Base-by-base conservation (phyloP, 2,113 vertebrate species). In the Entelurus aequoreus region DNA sequence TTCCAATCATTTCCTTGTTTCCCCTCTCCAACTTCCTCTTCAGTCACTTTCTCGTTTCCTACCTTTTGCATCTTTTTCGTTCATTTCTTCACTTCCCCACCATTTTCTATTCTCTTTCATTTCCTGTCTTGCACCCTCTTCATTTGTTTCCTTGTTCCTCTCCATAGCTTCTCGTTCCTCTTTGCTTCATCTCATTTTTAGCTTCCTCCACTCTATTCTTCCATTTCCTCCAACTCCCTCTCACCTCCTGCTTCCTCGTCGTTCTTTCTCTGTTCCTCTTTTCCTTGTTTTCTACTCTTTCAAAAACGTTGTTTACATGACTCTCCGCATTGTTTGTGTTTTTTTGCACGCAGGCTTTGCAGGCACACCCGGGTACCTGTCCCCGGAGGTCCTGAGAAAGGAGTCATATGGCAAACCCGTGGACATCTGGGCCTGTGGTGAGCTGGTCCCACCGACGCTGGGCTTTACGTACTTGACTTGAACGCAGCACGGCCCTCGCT, bases 371-470 rank as follows among this genome's bases (percentile, higher is more conserved):
- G 94, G 96, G 21, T 95, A 95, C 78, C 88, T 94, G 58, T 95
- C 94, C 68, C 94, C 94, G 0, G 95, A 98, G 73, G 95, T 98
- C 5, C 71, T 98, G 83, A 94, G 96, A 84, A 98, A 98, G 83
- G 96, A 98, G 84, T 94, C 95, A 6, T 98, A 97, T 5, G 96
- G 95, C 75, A 98, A 98, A 88, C 95, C 96, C 0, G 95, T 98
- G 92, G 95, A 98, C 90, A 98, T 98, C 88, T 98, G 96, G 95
- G 96, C 95, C 0, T 98, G 96, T 0, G 96, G 96, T 98, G 84
- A 90, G 90, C 51, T 15, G 57, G 19, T 10, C 51, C 8, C 42
- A 46, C 42, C 42, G 12, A 46, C 11, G 1, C 42, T 12, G 42
- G 10, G 42, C 42, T 46, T 46, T 46, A 46, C 42, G 42, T 46